These are phyloP conservation scores for Ageneiosus marmoratus DNA, from an alignment of 2,113 vertebrate species.

Conservation along the genomic window DNA sequence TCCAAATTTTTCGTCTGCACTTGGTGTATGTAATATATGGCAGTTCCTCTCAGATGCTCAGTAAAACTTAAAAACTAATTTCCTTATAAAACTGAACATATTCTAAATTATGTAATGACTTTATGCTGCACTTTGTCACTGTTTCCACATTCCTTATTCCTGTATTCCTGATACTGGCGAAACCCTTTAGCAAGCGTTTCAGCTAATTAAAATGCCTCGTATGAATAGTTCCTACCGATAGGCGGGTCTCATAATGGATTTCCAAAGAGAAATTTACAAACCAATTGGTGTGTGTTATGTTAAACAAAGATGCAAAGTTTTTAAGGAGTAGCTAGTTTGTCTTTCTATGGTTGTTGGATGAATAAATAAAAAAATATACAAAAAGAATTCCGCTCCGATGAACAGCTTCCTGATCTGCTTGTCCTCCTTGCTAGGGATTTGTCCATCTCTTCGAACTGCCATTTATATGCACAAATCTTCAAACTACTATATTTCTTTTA, in stretches of 20 bases:
- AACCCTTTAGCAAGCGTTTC: too few species aligned
- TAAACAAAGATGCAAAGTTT: neutral
- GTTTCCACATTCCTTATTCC: neutral
- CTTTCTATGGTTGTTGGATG: neutral
- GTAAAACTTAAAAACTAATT: too few species aligned
- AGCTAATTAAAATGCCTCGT: neutral
- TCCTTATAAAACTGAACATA: too few species aligned
- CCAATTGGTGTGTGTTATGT: neutral
- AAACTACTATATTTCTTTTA: neutral
- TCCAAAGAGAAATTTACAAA: neutral
- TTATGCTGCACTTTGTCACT: neutral
- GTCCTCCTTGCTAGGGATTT: neutral
- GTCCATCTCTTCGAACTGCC: neutral
- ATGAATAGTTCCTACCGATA: neutral
- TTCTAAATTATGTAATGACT: neutral
- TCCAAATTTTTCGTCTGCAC: too few species aligned
- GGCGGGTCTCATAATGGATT: neutral
- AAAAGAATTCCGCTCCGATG: neutral
- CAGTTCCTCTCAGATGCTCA: too few species aligned
- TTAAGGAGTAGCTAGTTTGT: neutral
- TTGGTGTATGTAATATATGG: too few species aligned
- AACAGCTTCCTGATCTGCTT: neutral
- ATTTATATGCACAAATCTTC: neutral
- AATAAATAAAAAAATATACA: neutral
- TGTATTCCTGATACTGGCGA: neutral